Base-by-base conservation (phyloP, 2,888 invertebrate genomes). In the Hoplodrina blanda region DNA sequence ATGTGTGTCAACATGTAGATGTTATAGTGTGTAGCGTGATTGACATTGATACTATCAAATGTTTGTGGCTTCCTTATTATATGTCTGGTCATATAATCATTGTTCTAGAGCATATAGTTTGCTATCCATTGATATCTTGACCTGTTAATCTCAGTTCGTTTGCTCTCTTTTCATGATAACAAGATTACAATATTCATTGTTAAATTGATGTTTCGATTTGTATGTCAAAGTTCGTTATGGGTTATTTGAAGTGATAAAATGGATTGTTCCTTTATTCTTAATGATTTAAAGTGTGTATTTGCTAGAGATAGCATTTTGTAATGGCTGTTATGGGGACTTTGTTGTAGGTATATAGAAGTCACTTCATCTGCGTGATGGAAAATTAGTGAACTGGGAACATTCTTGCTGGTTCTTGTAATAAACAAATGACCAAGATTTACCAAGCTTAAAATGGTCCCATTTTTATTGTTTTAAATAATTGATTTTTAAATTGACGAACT, bases 61-160 rank as follows among this genome's bases (percentile, higher is more conserved):
- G 69, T 78, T 71, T 81, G 80, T 82, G 71, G 68, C 75, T 75
- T 78, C 75, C 62, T 78, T 62, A 54, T 59, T 55, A 19, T 50
- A 33, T 75, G 49, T 69, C 64, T 63, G 20, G 19, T 68, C 68
- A 65, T 68, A 56, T 68, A 71, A 57, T 80, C 60, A 78, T 74
- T 73, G 64, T 80, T 68, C 64, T 62, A 46, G 10, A 62, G 53
- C 17, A 11, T 55, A 10, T 41, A 50, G 52, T 78, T 30, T 52
- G 41, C 13, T 55, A 41, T 65, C 41, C 30, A 17, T 60, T 50
- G 17, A 46, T 70, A 66, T 79, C 17, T 41, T 71, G 66, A 71
- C 60, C 71, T 33, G 19, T 25, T 66, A 76, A 71, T 78, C 80
- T 44, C 13, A 25, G 44, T 4, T n/a, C 4, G 5, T 33, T 53